Conservation (phyloP, 1,140 invertebrate genomes). For the Drosophila sp. region DNA sequence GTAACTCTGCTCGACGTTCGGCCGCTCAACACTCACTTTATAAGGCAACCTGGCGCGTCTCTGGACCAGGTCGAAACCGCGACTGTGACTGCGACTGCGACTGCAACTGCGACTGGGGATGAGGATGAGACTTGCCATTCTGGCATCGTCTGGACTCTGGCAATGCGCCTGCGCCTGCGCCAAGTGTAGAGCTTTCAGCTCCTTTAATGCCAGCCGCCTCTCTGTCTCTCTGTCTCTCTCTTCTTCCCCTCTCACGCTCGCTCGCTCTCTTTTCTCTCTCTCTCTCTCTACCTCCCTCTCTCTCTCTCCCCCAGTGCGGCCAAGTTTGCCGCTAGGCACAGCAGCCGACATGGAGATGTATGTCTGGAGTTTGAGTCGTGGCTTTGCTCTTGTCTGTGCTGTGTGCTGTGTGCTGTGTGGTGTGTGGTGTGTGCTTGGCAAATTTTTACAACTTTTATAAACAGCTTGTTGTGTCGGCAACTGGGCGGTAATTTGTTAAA, state of each 20-base stretch:
- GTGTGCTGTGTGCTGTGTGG: too few species aligned
- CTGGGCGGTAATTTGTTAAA: conserved; percentile 84
- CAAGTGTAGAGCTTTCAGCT: conserved; percentile 57
- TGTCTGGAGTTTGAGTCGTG: conserved; percentile 29
- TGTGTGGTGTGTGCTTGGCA: conserved; percentile 74
- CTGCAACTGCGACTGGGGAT: not conserved
- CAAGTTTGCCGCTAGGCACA: conserved; percentile 65
- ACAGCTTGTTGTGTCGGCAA: conserved; percentile 59
- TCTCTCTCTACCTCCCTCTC: not conserved
- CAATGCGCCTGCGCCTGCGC: conserved; percentile 58
- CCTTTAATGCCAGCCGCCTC: conserved; percentile 60
- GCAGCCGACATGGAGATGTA: conserved; percentile 45
- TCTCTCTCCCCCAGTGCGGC: conserved; percentile 38
- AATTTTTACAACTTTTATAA: conserved; percentile 75
- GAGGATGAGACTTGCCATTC: conserved; percentile 18
- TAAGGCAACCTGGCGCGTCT: conserved; percentile 53
- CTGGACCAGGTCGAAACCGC: not conserved
- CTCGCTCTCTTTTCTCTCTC: not conserved
- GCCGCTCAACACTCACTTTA: conserved; percentile 62
- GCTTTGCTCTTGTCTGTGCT: conserved; percentile 30
- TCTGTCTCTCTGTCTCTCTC: conserved; percentile 5
- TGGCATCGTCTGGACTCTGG: conserved; percentile 16
- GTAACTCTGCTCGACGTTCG: conserved; percentile 68
- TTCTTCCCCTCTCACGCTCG: not conserved
- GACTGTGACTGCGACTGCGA: not conserved